Base-by-base conservation (phyloP, 2,888 invertebrate species). In the Noctua pronuba region DNA sequence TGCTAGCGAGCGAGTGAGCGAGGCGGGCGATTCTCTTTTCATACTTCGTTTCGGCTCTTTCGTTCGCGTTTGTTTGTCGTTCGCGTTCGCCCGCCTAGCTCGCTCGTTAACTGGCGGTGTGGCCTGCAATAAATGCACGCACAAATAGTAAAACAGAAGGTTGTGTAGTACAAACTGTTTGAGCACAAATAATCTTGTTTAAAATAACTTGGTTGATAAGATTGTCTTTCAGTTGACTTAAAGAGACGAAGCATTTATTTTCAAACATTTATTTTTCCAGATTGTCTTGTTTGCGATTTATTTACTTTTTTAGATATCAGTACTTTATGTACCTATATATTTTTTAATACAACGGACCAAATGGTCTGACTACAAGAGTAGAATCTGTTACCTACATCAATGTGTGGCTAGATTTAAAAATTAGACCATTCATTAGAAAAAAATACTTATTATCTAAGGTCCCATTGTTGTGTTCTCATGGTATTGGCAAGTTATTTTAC, bases 141-240 rank as follows among this genome's bases (percentile, higher is more conserved):
- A 52, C 64, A 74, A 74, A 73, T 24, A 41, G 18, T 72, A 52
- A 38, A 38, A 41, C 13, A 13, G 21, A 13, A 28, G 21, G 21
- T 16, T 60, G 13, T 62, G 49, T 35, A 44, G 24, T n/a, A 60
- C 28, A 58, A 58, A 58, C 16, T 28, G 28, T 28, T 58, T 58
- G 58, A 58, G 58, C 28, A 58, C 44, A 75, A 72, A 73, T 80
- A 77, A 76, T 67, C 65, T 67, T 52, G 21, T 70, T 76, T 81
- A 49, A 65, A 64, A 60, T 75, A 76, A 85, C 65, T 66, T 70
- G 58, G 44, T 69, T 71, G 86, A 77, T 83, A 85, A 83, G 82
- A 73, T 70, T 64, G 44, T 68, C 35, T 65, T 58, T 65, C 41
- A 55, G 38, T 49, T 76, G 35, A 52, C 55, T 5, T 38, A 44